phyloP scores from a whole-genome alignment of 2,113 vertebrate genomes.

The Pogona vitticeps region DNA sequence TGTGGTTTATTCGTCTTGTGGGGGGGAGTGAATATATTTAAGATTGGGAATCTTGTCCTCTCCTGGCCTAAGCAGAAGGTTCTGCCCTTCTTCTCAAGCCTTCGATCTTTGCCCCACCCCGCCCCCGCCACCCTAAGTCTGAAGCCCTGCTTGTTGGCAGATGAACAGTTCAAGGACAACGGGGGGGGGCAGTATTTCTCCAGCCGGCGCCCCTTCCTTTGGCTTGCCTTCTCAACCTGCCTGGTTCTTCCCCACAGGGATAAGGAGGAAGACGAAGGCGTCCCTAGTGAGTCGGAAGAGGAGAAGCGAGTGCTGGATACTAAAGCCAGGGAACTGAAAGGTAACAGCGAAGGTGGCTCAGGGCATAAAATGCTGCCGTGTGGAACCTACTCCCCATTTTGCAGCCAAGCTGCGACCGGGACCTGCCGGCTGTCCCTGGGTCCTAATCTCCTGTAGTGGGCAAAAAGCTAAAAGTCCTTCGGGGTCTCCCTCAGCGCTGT shows the following conservation, averaged over 20 bases:
- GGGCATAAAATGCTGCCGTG: no score
- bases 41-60: not conserved
- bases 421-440: no score
- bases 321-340: conserved; percentile 91
- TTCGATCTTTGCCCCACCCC: not conserved
- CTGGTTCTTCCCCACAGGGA: conserved; percentile 76
- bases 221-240: not conserved
- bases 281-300: conserved; percentile 94
- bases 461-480: no score
- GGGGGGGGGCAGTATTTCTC: not conserved
- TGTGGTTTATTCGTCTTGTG: no score
- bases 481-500: no score
- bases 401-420: no score
- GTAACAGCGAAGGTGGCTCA: conserved; percentile 67
- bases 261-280: conserved; percentile 95
- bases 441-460: no score
- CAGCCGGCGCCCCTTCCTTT: not conserved
- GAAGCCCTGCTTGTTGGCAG: not conserved
- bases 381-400: not conserved
- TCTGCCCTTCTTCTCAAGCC: not conserved
- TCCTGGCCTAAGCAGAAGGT: not conserved
- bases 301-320: conserved; percentile 88
- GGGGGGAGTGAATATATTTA: not conserved
- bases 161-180: not conserved
- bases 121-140: no score